phyloP scores from a whole-genome alignment of 1,140 invertebrate species.

The Pseudomyrmex dendroicus region DNA sequence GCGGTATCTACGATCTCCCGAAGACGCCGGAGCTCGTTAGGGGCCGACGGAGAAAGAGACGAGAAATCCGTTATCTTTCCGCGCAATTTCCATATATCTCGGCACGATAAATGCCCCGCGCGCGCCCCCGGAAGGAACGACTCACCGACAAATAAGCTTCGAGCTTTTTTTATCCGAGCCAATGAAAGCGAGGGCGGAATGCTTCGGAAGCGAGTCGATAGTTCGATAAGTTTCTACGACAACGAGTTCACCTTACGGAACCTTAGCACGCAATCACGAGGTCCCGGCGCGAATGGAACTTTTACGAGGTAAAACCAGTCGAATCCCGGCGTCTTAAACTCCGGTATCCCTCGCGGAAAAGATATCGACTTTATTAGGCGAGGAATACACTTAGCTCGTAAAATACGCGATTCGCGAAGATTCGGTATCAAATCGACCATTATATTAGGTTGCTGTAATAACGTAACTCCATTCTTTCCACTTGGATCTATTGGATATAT shows the following conservation, averaged over 20 bases:
- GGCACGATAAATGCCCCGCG: conserved; percentile 55
- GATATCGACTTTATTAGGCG: conserved; percentile 23
- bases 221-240: conserved; percentile 70
- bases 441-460: neutral
- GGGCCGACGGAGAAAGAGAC: neutral
- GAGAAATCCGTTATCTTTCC: conserved; percentile 40
- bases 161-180: conserved; percentile 68
- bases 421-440: conserved; percentile 20
- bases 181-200: conserved; percentile 67
- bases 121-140: conserved; percentile 45
- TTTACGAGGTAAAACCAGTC: conserved; percentile 67
- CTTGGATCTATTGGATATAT: conserved; percentile 1
- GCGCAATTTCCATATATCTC: conserved; percentile 71
- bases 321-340: conserved; percentile 55
- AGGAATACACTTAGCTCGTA: conserved; percentile 35
- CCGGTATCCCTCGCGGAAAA: conserved; percentile 16
- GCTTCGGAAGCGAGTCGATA: conserved; percentile 70
- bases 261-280: conserved; percentile 74
- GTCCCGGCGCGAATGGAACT: conserved; percentile 62
- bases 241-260: conserved; percentile 68
- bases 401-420: conserved; percentile 25
- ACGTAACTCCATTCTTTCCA: neutral
- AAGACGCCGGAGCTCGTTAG: conserved; percentile 36
- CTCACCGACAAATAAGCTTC: conserved; percentile 61
- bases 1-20: conserved; percentile 40